A percentile compares a stretch with the other conserved stretches of the same genome.
Conservation (phyloP, 2,113 vertebrate species). For the Arvicanthis niloticus region DNA sequence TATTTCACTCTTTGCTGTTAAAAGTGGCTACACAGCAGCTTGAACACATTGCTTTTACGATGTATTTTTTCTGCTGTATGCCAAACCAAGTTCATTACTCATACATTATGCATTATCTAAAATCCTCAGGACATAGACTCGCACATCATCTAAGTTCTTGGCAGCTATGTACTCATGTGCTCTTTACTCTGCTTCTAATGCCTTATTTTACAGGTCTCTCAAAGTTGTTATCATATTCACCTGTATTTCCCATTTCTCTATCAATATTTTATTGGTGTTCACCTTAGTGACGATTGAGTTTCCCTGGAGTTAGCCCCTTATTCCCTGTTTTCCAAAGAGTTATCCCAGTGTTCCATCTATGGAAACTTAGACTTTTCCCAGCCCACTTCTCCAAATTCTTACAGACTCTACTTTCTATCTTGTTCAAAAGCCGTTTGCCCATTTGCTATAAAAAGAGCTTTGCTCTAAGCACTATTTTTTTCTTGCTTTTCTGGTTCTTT, state of each 20-base stretch:
- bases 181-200: background rate
- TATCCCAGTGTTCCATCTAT: background rate
- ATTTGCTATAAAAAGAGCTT: background rate
- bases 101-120: background rate
- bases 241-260: background rate
- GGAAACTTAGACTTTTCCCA: background rate
- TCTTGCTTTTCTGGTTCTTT: background rate
- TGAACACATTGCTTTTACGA: background rate
- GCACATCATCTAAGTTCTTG: background rate
- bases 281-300: background rate
- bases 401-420: background rate
- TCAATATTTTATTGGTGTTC: background rate
- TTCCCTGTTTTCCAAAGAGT: background rate
- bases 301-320: background rate
- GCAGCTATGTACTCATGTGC: background rate
- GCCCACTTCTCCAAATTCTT: background rate
- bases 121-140: background rate
- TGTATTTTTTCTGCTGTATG: background rate
- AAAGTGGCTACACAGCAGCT: background rate
- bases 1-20: background rate
- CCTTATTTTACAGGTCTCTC: background rate
- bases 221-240: background rate
- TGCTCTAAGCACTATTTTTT: background rate
- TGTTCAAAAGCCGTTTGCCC: background rate
- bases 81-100: background rate